phyloP scores from a whole-genome alignment of 1,140 invertebrate species.

The Bemisia tabaci region DNA sequence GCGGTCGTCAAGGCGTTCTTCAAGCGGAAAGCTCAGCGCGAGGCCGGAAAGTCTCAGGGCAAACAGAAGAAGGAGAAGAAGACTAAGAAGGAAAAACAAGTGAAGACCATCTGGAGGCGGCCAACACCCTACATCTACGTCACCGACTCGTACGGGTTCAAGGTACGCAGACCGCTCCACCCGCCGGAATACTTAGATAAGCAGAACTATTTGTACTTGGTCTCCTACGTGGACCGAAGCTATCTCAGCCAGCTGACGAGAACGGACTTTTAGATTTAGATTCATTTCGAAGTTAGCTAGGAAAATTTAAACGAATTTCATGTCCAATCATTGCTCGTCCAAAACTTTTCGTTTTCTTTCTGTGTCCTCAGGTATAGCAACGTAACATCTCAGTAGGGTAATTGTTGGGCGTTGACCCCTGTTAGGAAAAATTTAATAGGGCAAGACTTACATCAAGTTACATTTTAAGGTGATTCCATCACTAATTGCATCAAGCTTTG shows the following conservation, averaged over 20 bases:
- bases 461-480: too few species aligned
- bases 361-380: too few species aligned
- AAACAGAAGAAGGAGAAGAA: neutral
- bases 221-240: neutral
- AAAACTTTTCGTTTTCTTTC: too few species aligned
- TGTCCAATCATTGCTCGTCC: too few species aligned
- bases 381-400: too few species aligned
- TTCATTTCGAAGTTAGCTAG: too few species aligned
- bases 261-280: neutral
- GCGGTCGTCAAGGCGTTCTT: neutral
- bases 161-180: neutral
- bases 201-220: neutral
- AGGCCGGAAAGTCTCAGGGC: neutral
- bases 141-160: neutral
- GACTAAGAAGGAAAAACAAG: neutral
- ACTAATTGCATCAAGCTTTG: too few species aligned
- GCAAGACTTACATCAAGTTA: too few species aligned
- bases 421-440: too few species aligned
- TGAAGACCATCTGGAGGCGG: neutral
- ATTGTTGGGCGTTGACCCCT: too few species aligned
- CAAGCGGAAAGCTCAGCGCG: neutral
- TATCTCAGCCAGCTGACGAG: neutral
- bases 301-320: too few species aligned
- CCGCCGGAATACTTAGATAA: neutral
- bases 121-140: neutral